These are phyloP conservation scores for Drosophila eugracilis DNA, from an alignment of 1,140 invertebrate genomes.

Conservation along the genomic window DNA sequence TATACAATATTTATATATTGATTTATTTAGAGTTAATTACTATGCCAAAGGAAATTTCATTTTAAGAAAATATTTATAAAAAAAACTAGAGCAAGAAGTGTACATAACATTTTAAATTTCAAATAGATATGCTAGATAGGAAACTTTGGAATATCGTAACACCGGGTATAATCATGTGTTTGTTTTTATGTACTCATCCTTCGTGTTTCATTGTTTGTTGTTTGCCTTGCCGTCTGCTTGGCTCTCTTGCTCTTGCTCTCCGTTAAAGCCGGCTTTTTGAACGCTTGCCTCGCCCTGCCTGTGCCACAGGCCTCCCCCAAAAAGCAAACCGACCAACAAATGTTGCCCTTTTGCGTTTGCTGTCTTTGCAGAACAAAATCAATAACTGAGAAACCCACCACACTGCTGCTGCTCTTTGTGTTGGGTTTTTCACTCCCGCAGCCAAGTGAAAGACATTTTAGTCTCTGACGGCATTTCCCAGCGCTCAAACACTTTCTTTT, in stretches of 20 bases:
- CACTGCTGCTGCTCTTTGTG: slow-evolving; percentile 27
- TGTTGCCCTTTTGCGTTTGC: slow-evolving; percentile 43
- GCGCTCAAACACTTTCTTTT: slow-evolving; percentile 45
- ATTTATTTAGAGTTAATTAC: too few relatives aligned
- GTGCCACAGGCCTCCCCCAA: slow-evolving; percentile 3
- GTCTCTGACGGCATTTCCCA: slow-evolving; percentile 76
- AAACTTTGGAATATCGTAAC: too few relatives aligned
- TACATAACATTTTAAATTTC: too few relatives aligned
- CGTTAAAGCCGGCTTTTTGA: slow-evolving; percentile 65
- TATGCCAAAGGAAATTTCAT: too few relatives aligned
- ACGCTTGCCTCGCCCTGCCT: slow-evolving; percentile 40
- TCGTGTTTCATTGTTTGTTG: slow-evolving; percentile 33
- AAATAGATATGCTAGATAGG: too few relatives aligned
- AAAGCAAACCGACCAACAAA: slow-evolving; percentile 55
- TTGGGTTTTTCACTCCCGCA: slow-evolving; percentile 14
- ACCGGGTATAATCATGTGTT: slow-evolving; percentile 54
- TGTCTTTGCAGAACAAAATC: slow-evolving; percentile 67
- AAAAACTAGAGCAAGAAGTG: too few relatives aligned
- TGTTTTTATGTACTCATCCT: slow-evolving; percentile 43
- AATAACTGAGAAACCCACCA: slow-evolving; percentile 70
- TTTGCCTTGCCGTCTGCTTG: slow-evolving; percentile 38
- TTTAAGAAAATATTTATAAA: background rate
- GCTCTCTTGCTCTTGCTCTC: slow-evolving; percentile 20
- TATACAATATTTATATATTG: too few relatives aligned
- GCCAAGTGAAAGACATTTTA: slow-evolving; percentile 29